Percentiles rank a stretch among this genome's conserved stretches.
These are phyloP conservation scores for Campoplex capitator DNA, from an alignment of 2,888 invertebrate genomes.

Conservation along the genomic window DNA sequence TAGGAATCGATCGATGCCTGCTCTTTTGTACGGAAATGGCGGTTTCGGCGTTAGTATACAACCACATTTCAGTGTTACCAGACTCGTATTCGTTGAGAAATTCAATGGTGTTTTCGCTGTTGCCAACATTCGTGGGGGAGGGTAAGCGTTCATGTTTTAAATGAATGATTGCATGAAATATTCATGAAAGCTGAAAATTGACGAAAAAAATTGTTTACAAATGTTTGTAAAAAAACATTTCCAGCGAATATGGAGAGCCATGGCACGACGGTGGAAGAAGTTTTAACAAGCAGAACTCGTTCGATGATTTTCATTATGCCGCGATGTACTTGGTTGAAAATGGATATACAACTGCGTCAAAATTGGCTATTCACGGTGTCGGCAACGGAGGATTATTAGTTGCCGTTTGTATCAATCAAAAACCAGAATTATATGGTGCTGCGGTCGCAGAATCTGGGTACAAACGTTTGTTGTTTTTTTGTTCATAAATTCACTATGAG, in stretches of 20 bases:
- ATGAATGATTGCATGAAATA: no score
- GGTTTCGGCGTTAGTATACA: slow-evolving; percentile 97
- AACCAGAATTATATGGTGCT: slow-evolving; percentile 83
- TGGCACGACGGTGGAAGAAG: slow-evolving; percentile 98
- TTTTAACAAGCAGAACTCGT: slow-evolving; percentile 97
- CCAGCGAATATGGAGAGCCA: slow-evolving; percentile 97
- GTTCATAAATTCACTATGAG: no score
- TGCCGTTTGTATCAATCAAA: slow-evolving; percentile 97
- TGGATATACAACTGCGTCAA: slow-evolving; percentile 90
- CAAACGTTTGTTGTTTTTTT: slow-evolving; percentile 74
- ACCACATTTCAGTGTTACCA: slow-evolving; percentile 94
- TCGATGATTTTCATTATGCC: slow-evolving; percentile 97
- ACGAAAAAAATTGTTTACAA: no score
- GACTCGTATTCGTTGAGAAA: slow-evolving; percentile 95
- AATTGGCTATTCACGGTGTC: slow-evolving; percentile 95
- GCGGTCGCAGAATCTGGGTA: slow-evolving; percentile 98
- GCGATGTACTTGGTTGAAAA: slow-evolving; percentile 94
- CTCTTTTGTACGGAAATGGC: slow-evolving; percentile 98
- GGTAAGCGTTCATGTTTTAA: slow-evolving; percentile 86
- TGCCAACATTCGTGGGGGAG: slow-evolving; percentile 98
- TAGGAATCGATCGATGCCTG: slow-evolving; percentile 91
- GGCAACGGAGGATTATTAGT: slow-evolving; percentile 99
- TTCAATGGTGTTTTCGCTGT: slow-evolving; percentile 95
- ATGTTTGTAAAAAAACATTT: background rate
- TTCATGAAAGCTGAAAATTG: no score